phyloP scores from a whole-genome alignment of 2,888 invertebrate species.

The Anaspis maculata region DNA sequence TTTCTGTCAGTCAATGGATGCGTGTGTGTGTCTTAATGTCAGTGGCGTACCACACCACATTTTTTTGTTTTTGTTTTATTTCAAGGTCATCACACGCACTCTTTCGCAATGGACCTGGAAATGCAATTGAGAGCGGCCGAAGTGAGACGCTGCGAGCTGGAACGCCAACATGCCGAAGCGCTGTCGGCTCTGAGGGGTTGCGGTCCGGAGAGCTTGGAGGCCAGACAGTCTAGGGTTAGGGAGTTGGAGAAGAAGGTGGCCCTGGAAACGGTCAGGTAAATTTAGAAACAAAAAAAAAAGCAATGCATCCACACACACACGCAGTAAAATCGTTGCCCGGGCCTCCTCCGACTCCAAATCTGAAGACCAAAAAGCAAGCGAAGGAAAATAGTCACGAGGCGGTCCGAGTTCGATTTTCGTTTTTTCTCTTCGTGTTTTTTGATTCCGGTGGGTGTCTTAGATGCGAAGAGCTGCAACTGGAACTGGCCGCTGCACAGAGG shows the following conservation, averaged over 20 bases:
- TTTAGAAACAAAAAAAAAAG: slow-evolving; percentile 1
- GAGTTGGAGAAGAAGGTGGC: slow-evolving; percentile 86
- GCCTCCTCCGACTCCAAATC: too few species aligned
- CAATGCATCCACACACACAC: too few species aligned
- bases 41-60: too few species aligned
- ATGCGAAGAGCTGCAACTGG: slow-evolving; percentile 85
- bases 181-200: slow-evolving; percentile 50
- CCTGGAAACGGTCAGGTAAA: slow-evolving; percentile 40
- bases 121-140: slow-evolving; percentile 74
- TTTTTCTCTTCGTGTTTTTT: too few species aligned
- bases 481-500: slow-evolving; percentile 55
- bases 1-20: too few species aligned
- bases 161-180: slow-evolving; percentile 70
- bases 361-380: too few species aligned
- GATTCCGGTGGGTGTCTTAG: too few species aligned
- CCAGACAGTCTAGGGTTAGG: slow-evolving; percentile 73
- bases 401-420: too few species aligned
- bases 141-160: slow-evolving; percentile 66
- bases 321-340: too few species aligned
- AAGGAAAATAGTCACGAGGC: too few species aligned
- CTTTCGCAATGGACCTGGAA: slow-evolving; percentile 48
- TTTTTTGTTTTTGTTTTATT: background rate
- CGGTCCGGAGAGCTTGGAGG: slow-evolving; percentile 57
- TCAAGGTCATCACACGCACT: background rate
- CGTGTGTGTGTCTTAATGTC: too few species aligned